Evolutionary conservation across 1,140 invertebrate species (phyloP), one percentile per base, ranked within the genome.

Genomic region (Heliconius nattereri): DNA sequence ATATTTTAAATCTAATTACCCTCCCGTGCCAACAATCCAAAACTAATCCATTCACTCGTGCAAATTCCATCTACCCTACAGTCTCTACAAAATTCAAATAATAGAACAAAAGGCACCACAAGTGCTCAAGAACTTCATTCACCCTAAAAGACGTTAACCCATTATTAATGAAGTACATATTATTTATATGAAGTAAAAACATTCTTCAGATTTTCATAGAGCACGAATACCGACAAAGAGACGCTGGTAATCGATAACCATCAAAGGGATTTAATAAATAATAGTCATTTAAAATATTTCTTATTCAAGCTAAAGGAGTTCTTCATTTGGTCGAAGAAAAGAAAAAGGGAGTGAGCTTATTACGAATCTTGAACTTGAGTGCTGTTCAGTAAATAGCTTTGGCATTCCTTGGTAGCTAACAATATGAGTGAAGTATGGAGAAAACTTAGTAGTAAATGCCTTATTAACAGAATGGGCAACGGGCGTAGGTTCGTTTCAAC

Each of bases 191-290:
- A 29, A 37, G 71, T 45, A 16, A 29, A 37, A 20, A 72, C 35
- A 72, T 72, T 40, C 29, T 40, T 72, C 23, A 72, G 71, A 72
- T 40, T 40, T n/a, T 37, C 71, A 20, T 40, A 72, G 11, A 72
- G 19, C n/a, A 37, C 49, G 23, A 29, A 7, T 37, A 35, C 71
- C 19, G 71, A 72, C 29, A 72, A 72, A 72, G 29, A 3, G 35
- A 16, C 16, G 37, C 19, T 3, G 35, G 73, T 75, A 76, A 80
- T 80, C 78, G 80, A 84, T 84, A 81, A 84, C 70, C 60, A 83
- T 84, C 83, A 81, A 84, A 79, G 78, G 71, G 76, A 57, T 66
- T 13, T 66, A 66, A 66, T 66, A 66, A 66, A 66, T 66, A 66
- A 66, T 66, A 29, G 60, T 26, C 60, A 29, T 66, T 66, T 66